Base-by-base conservation (phyloP, 30 jellyfish, hydroid and myxozoan species). In the Turritopsis rubra region DNA sequence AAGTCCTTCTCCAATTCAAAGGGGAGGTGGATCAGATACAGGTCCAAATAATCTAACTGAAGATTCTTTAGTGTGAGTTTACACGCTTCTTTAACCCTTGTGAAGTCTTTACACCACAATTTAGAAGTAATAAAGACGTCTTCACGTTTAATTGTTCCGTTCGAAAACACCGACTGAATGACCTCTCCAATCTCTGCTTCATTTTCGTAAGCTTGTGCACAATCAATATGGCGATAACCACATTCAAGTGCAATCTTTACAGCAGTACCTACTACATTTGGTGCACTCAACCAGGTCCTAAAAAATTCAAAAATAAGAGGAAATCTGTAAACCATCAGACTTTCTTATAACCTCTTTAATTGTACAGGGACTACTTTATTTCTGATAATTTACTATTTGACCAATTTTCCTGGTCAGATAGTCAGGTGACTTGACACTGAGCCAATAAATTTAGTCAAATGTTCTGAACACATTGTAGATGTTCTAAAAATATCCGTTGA, bases 211-310 rank as follows among this genome's bases (percentile, higher is more conserved):
- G 30, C 29, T 21, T 85, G 87, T 8, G 99, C 99, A 90, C 99
- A 85, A 79, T 94, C 99, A 26, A 94, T 89, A 81, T 94, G 99
- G 54, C 52, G 84, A 86, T 94, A 94, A 28, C 99, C 99, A 89
- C 0, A 21, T 26, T 89, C 83, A 66, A 94, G 54, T 25, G 99
- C 97, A 74, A 65, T 66, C 76, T 83, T 82, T 8, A 94, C 96
- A 9, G 97, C 88, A 1, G 60, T 93, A 9, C 97, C 96, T 0
- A 66, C 76, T 26, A 3, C 29, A 66, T 66, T 66, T 66, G 27
- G 29, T 21, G 16, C 28, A 68, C 28, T 68, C 30, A 68, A 68
- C 1, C 8, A 68, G 77, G 77, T 8, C 28, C 77, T n/a, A 68
- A 68, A n/a, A n/a, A 68, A 68, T 1, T 1, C 77, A 68, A 5